Base-by-base conservation (phyloP, 2,888 invertebrate species). In the Amaurobius ferox region DNA sequence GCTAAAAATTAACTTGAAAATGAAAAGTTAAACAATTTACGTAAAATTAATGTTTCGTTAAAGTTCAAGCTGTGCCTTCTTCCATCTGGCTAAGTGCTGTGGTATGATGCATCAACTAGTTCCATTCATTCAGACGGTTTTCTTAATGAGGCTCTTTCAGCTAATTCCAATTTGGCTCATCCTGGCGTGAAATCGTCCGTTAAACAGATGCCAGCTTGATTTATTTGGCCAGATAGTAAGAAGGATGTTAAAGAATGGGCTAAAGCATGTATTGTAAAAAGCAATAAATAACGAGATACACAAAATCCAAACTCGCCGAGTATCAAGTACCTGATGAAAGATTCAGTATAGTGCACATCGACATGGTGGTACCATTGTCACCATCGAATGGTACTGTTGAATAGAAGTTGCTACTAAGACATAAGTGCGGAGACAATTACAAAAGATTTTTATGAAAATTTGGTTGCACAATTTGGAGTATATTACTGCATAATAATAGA, bases 91-190 rank as follows among this genome's bases (percentile, higher is more conserved):
- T 40, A 35, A 26, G 6, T 35, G 26, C 28, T 77, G 23, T 28
- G 29, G 64, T 80, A 81, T 26, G 70, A 80, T 28, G 32, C 30
- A 7, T 71, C 35, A 23, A 44, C 35, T 79, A 1, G 1, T 81
- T 64, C 78, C 80, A 26, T 44, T 30, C 23, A 23, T 80, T 0
- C 77, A 67, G n/a, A 1, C 55, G 32, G 16, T 2, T 1, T 80
- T 61, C 28, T 28, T 81, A 29, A 3, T 26, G 23, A 2, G 26
- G 1, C 6, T 61, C 0, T 61, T 80, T 13, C n/a, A 61, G 23
- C 67, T 29, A 16, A 32, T 67, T 32, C 67, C 28, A 13, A n/a
- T 48, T 72, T 72, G n/a, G 5, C 55, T 1, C 71, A 71, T 19
- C 71, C 29, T 2, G 71, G 9, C 0, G 55, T 71, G 3, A 70